phyloP scores from a whole-genome alignment of 2,888 invertebrate species.

The Strigamia crassipes region DNA sequence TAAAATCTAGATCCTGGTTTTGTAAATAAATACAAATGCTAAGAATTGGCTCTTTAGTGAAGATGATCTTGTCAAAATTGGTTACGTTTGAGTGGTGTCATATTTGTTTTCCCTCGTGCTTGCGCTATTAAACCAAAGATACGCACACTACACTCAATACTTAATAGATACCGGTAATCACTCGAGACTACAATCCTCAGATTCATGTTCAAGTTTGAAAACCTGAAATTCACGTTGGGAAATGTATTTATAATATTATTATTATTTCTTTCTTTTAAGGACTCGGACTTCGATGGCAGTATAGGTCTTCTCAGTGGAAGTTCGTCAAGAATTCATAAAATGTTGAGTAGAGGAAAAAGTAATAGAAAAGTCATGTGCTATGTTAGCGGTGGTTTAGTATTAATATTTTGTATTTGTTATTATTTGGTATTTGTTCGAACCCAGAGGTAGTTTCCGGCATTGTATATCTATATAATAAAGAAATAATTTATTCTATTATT shows the following conservation, averaged over 20 bases:
- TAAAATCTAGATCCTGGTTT: no score
- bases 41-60: no score
- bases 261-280: neutral
- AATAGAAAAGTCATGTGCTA: constrained; percentile 41
- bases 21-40: no score
- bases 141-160: no score
- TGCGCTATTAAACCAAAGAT: no score
- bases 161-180: no score
- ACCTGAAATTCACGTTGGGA: no score
- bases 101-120: no score
- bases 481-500: neutral
- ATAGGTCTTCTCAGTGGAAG: constrained; percentile 19
- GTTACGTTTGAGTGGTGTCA: no score
- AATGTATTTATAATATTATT: neutral
- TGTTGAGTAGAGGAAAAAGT: neutral
- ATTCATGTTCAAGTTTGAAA: no score
- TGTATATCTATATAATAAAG: neutral
- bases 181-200: no score
- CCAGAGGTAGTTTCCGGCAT: neutral
- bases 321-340: neutral
- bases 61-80: no score
- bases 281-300: constrained; percentile 27
- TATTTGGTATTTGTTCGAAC: constrained; percentile 32
- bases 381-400: neutral
- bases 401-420: constrained; percentile 22